Base-by-base conservation (phyloP, 2,113 vertebrate genomes). In the Nettapus auritus region DNA sequence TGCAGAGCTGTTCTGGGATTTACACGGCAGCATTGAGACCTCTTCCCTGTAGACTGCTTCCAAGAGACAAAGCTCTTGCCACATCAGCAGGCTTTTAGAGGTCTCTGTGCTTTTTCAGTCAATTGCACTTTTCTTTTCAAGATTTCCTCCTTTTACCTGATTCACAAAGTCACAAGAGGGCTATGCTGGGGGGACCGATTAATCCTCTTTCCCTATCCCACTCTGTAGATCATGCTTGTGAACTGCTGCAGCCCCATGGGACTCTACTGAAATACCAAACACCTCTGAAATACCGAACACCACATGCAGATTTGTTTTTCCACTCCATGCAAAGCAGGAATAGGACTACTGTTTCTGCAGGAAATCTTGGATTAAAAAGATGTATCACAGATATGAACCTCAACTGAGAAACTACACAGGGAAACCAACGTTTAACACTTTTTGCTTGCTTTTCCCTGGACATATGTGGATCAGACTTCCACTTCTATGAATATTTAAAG, bases 1-100 rank as follows among this genome's bases (percentile, higher is more conserved):
- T 33, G 77, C 62, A 87, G 92, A 91, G 79, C 85, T 2, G 2
- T 79, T 86, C 46, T 60, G 78, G 86, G 90, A 86, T 95, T 93
- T 91, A 76, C 3, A 6, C 69, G 71, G 75, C 0, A 0, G 23
- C 68, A 55, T 78, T 87, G 84, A 89, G 89, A 85, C 83, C 83
- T 93, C 71, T 56, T 95, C 74, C 73, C 74, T 82, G 38, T 92
- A 96, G 81, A 67, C 88, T 82, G 83, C 90, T 95, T 93, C 66
- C 79, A 96, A 88, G 87, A 91, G 74, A 82, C 63, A 91, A 87
- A 86, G 81, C 92, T 93, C 84, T 89, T 92, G 79, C 93, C 57
- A 86, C 40, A 89, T 91, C 82, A 92, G 78, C 69, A 94, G 67
- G 88, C 93, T 89, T 82, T 96, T 82, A 91, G 86, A 83, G 87